A percentile compares a stretch with the other conserved stretches of the same genome.
Conservation (phyloP, 2,888 invertebrate species). For the Drosophila antonietae region DNA sequence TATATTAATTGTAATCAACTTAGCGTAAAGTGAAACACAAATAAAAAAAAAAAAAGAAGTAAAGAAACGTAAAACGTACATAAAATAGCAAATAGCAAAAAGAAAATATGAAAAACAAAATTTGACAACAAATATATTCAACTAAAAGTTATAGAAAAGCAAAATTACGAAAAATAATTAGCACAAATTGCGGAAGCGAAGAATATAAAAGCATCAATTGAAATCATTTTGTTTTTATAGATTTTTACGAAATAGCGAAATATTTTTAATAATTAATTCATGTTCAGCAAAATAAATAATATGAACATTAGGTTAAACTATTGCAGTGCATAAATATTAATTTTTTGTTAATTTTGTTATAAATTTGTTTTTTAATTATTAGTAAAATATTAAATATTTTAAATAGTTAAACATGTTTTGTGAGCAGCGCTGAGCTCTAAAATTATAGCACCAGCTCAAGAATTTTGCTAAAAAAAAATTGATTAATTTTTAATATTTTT, state of each 20-base stretch:
- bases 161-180: slow-evolving; percentile 54
- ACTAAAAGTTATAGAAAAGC: slow-evolving; percentile 12
- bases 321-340: neutral
- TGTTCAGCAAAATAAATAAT: neutral
- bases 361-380: neutral
- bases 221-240: neutral
- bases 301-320: neutral
- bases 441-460: neutral
- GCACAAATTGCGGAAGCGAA: slow-evolving; percentile 50
- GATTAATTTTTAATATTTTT: too few species aligned
- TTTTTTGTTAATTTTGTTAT: neutral
- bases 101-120: neutral
- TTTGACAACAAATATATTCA: slow-evolving; percentile 4
- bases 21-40: slow-evolving; percentile 70
- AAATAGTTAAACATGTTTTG: neutral
- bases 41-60: slow-evolving; percentile 13
- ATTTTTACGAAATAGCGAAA: neutral
- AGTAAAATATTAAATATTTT: neutral
- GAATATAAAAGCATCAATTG: neutral
- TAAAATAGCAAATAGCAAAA: slow-evolving; percentile 30
- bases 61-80: slow-evolving; percentile 56
- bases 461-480: neutral
- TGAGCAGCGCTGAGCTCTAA: neutral
- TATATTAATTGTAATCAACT: slow-evolving; percentile 69
- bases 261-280: too few species aligned